Evolutionary conservation across 2,888 invertebrate species (phyloP).

Genomic region (Prostheceraeus crozeri): DNA sequence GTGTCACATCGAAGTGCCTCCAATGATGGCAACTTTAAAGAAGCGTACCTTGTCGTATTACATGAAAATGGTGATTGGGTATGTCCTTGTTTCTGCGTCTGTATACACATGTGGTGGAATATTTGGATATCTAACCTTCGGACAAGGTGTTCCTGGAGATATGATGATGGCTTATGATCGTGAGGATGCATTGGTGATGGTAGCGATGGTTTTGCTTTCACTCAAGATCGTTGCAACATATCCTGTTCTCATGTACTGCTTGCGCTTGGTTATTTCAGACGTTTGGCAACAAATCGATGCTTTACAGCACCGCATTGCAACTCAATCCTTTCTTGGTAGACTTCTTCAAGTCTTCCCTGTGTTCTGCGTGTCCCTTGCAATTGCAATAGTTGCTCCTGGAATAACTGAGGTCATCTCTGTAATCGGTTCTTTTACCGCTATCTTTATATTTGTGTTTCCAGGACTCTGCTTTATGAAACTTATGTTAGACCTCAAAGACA

Average conservation of each 20-base stretch:
- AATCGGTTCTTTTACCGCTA: slow-evolving; percentile 38
- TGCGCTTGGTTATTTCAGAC: too few species aligned
- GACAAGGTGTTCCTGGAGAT: slow-evolving; percentile 26
- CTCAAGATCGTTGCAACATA: slow-evolving; percentile 39
- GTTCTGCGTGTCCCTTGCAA: slow-evolving; percentile 29
- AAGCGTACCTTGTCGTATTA: slow-evolving; percentile 26
- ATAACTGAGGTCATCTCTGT: slow-evolving; percentile 39
- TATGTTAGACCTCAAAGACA: neutral
- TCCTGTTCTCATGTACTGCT: slow-evolving; percentile 39
- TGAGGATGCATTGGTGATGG: slow-evolving; percentile 32
- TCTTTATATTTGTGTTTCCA: slow-evolving; percentile 40
- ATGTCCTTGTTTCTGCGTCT: slow-evolving; percentile 23
- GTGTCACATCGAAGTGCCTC: slow-evolving; percentile 40
- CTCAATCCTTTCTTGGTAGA: too few species aligned
- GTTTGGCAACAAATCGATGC: too few species aligned
- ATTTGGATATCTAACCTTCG: slow-evolving; percentile 40
- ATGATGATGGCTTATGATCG: slow-evolving; percentile 34
- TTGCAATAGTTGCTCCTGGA: slow-evolving; percentile 36
- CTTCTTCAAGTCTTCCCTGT: too few species aligned
- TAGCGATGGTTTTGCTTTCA: slow-evolving; percentile 36
- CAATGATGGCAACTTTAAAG: slow-evolving; percentile 35
- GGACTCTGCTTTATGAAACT: slow-evolving; percentile 31
- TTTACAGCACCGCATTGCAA: too few species aligned
- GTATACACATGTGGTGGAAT: slow-evolving; percentile 36
- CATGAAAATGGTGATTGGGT: slow-evolving; percentile 26